Percentiles rank a stretch among this genome's conserved stretches.
phyloP scores from a whole-genome alignment of 2,888 invertebrate species.

The Drosophila macrospina region DNA sequence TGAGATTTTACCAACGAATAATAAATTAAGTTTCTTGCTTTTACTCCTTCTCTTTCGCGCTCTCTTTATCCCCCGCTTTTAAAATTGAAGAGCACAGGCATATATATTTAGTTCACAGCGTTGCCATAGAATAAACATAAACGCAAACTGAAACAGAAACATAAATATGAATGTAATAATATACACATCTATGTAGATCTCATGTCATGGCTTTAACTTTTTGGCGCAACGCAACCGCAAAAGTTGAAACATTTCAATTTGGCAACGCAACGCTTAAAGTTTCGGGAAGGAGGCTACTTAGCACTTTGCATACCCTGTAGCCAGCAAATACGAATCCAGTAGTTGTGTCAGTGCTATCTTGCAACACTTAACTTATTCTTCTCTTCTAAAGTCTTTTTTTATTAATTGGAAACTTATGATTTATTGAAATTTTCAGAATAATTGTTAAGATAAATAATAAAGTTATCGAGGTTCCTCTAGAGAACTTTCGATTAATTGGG shows the following conservation, averaged over 20 bases:
- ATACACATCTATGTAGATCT: slow-evolving; percentile 26
- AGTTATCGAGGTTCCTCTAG: no score
- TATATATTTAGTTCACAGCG: slow-evolving; percentile 19
- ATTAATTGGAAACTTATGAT: no score
- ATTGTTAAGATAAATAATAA: no score
- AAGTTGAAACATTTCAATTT: slow-evolving; percentile 53
- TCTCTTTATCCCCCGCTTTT: neutral
- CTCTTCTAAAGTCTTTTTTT: no score
- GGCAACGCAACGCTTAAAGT: slow-evolving; percentile 27
- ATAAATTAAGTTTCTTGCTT: slow-evolving; percentile 41
- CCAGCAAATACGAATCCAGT: neutral
- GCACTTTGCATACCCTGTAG: slow-evolving; percentile 4
- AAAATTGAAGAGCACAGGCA: slow-evolving; percentile 19
- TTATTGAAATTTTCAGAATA: no score
- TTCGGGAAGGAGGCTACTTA: neutral
- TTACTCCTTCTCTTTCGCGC: neutral
- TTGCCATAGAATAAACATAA: slow-evolving; percentile 36
- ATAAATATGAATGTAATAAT: slow-evolving; percentile 13
- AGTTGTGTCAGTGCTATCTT: neutral
- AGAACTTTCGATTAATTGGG: no score
- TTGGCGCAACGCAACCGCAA: slow-evolving; percentile 33
- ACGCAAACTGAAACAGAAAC: slow-evolving; percentile 10
- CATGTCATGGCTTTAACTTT: slow-evolving; percentile 34
- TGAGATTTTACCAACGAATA: slow-evolving; percentile 48
- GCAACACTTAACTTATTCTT: neutral